Base-by-base conservation (phyloP, 2,797 vertebrate species). In the Paratrypauchen microcephalus region DNA sequence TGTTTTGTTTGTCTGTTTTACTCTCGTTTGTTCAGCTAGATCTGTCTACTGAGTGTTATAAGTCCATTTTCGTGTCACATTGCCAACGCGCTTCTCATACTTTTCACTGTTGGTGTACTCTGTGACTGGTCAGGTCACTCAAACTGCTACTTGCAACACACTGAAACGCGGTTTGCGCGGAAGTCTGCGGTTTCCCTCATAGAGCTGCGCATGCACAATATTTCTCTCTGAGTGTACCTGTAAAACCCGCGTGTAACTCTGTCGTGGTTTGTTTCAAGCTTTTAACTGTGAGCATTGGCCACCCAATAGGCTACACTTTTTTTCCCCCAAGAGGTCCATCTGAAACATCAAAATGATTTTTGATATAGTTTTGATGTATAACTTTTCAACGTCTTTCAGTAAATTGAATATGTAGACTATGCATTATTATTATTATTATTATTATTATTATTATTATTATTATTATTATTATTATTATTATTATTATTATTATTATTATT, bases 131-230 rank as follows among this genome's bases (percentile, higher is more conserved):
- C 21, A 45, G 70, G 54, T n/a, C 41, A 50, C 18, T 54, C 63
- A 47, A 39, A 15, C 41, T 45, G 41, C 41, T 45, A 2, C 13
- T 73, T 11, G 57, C 66, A 73, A 66, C 80, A 71, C 68, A 72
- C 24, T 72, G 76, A 76, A 72, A 77, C 65, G 61, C 68, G 79
- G 80, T 66, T 77, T 78, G 79, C 62, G 67, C 83, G 80, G 82
- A 86, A 78, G 82, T 77, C 75, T 89, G 83, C 60, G 76, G 85
- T 85, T 48, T 86, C 74, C 78, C 76, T 83, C 79, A 68, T 87
- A 73, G 76, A 70, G 71, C 68, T 80, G 69, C 55, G 54, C 73
- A 66, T 76, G 56, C 58, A 81, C 57, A 74, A 74, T 75, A 61
- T 79, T 65, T 76, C 73, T 81, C 1, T 64, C 66, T 62, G 48